Percentiles rank a stretch among this genome's conserved stretches.
phyloP scores from a whole-genome alignment of 2,888 invertebrate species.

The Sycophila texana region DNA sequence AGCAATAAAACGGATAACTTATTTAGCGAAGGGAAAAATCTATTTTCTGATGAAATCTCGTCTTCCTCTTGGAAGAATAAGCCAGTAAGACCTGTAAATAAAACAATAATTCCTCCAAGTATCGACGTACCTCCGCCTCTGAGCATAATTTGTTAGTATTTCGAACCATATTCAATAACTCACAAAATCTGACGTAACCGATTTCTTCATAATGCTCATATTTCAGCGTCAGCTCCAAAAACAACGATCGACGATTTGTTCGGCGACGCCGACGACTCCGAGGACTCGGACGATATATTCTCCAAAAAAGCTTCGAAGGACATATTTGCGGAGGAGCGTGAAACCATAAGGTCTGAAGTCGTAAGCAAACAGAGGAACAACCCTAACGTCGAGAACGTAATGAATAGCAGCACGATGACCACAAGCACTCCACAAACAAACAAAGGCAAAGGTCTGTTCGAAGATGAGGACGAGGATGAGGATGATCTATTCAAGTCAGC shows the following conservation, averaged over 20 bases:
- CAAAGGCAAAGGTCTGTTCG: conserved; percentile 63
- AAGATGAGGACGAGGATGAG: conserved; percentile 66
- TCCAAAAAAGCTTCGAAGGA: conserved; percentile 65
- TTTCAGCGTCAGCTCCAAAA: conserved; percentile 69
- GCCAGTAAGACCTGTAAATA: conserved; percentile 62
- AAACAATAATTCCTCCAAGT: conserved; percentile 71
- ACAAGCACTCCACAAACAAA: conserved; percentile 67
- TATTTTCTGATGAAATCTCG: conserved; percentile 66
- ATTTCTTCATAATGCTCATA: neutral
- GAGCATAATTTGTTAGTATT: conserved; percentile 66
- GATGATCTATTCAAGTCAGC: conserved; percentile 65
- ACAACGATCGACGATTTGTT: conserved; percentile 73
- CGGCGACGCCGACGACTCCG: conserved; percentile 71
- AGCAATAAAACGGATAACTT: conserved; percentile 64
- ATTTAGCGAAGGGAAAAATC: conserved; percentile 62
- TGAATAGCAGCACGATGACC: conserved; percentile 59
- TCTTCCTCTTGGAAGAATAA: conserved; percentile 65
- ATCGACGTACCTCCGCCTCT: conserved; percentile 73
- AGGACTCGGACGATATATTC: conserved; percentile 73
- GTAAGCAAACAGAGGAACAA: conserved; percentile 61
- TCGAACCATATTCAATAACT: neutral
- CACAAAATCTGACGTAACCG: too few relatives aligned
- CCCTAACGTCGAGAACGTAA: conserved; percentile 59
- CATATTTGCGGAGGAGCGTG: conserved; percentile 50
- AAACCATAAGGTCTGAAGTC: conserved; percentile 39